Evolutionary conservation across 2,888 invertebrate species (phyloP), one percentile per base, ranked within the genome.

Genomic region (Salticus scenicus): DNA sequence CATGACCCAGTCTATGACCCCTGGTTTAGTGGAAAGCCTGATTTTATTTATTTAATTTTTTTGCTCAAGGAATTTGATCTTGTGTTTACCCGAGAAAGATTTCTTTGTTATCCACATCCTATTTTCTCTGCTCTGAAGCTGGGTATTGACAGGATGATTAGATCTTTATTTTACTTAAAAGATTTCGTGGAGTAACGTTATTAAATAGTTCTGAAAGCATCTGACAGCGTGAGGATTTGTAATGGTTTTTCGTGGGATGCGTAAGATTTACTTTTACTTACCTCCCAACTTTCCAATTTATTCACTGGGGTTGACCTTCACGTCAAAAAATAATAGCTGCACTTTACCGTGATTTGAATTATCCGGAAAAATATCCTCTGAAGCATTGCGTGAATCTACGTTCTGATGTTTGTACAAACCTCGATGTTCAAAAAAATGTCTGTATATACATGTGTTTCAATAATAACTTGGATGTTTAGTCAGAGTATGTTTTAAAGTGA

Each of bases 31-130:
- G 20, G 57, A 24, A 57, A 7, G 57, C 24, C 57, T 24, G 57
- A 57, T 57, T 57, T 57, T 57, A 57, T 57, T 57, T 57, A 57
- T 57, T 57, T 57, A 57, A 24, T 57, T 57, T 57, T 57, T 57
- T 57, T 57, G 57, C 5, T 20, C 57, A 20, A 57, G 57, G 57
- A 57, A 57, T 57, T 57, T 57, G 57, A 57, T 57, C 57, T 57
- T 12, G 57, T 57, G 57, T 57, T 57, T 57, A 57, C 57, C 17
- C 24, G 20, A 1, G 57, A 24, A 57, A 57, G 57, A 57, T 57
- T 57, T 57, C 57, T 57, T 57, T 57, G 57, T 57, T 57, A 57
- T 24, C 57, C 24, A 24, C 57, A 57, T 57, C 57, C 57, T 57
- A 57, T 57, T 57, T 57, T 57, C 24, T 24, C 57, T 14, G 17